Percentiles rank a stretch among this genome's conserved stretches.
Conservation (phyloP, 2,888 invertebrate species). For the Pachliopta kotzebuea region DNA sequence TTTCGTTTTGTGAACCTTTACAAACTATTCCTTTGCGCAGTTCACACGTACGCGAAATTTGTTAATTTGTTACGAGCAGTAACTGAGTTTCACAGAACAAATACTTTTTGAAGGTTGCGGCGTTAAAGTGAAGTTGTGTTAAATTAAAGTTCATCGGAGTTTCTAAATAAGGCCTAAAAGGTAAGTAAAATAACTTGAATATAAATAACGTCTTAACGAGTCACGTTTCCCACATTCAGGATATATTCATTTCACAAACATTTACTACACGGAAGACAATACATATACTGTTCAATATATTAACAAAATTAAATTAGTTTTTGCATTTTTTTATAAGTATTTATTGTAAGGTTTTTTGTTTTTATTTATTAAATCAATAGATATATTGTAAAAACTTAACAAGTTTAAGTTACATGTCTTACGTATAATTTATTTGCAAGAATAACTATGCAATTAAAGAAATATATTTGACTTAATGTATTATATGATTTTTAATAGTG, state of each 20-base stretch:
- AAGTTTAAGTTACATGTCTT: too few relatives aligned
- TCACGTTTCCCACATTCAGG: not conserved
- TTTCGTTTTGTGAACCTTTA: constrained; percentile 14
- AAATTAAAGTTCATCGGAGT: constrained; percentile 29
- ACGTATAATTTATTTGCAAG: too few relatives aligned
- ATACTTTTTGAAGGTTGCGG: constrained; percentile 28
- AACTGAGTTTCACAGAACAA: constrained; percentile 26
- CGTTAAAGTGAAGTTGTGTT: constrained; percentile 22
- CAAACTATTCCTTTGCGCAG: constrained; percentile 24
- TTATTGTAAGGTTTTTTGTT: too few relatives aligned
- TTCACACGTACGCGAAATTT: constrained; percentile 23
- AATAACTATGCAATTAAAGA: too few relatives aligned
- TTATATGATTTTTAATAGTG: too few relatives aligned
- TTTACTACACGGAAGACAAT: not conserved
- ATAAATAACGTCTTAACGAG: constrained; percentile 14
- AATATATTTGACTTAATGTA: too few relatives aligned
- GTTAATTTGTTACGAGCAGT: constrained; percentile 28
- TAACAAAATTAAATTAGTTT: too few relatives aligned
- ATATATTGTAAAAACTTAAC: too few relatives aligned
- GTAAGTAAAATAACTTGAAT: constrained; percentile 23
- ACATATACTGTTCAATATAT: not conserved
- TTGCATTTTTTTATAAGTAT: too few relatives aligned
- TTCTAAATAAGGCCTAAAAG: constrained; percentile 28
- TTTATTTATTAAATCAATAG: too few relatives aligned
- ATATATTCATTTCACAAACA: not conserved